phyloP scores from a whole-genome alignment of 2,797 vertebrate genomes.

The Florisuga fusca region DNA sequence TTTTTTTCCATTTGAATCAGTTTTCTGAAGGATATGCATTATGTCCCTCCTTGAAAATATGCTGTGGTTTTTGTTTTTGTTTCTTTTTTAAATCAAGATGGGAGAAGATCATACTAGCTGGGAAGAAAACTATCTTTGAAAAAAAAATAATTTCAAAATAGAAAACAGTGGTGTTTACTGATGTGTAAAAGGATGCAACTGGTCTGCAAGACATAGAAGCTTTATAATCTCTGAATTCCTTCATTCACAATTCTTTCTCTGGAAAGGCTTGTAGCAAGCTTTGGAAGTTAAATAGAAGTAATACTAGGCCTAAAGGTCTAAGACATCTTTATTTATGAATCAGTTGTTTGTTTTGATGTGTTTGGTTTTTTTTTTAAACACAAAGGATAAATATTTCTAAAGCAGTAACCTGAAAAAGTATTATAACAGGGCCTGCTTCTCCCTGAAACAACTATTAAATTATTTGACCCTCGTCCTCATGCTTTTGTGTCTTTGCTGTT shows the following conservation, averaged over 20 bases:
- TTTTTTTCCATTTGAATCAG: background rate
- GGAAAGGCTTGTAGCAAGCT: background rate
- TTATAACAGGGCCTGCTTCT: background rate
- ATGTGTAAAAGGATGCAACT: background rate
- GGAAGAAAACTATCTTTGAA: background rate
- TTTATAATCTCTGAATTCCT: background rate
- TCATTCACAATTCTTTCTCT: background rate
- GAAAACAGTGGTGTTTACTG: background rate
- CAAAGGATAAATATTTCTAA: background rate
- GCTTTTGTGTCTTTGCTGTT: background rate
- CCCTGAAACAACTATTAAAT: background rate
- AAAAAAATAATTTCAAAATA: background rate
- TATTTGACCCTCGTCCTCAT: background rate
- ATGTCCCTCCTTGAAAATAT: background rate
- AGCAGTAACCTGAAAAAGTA: background rate
- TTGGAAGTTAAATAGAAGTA: background rate
- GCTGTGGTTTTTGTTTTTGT: too few relatives aligned
- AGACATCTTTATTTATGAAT: background rate
- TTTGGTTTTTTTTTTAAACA: background rate
- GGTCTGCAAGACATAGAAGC: background rate
- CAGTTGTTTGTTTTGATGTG: background rate
- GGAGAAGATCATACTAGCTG: background rate
- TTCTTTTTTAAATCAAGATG: background rate
- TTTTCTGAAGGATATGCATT: background rate
- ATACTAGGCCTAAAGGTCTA: background rate